A percentile compares a stretch with the other conserved stretches of the same genome.
Conservation (phyloP, 2,797 vertebrate species). For the Todus mexicanus region DNA sequence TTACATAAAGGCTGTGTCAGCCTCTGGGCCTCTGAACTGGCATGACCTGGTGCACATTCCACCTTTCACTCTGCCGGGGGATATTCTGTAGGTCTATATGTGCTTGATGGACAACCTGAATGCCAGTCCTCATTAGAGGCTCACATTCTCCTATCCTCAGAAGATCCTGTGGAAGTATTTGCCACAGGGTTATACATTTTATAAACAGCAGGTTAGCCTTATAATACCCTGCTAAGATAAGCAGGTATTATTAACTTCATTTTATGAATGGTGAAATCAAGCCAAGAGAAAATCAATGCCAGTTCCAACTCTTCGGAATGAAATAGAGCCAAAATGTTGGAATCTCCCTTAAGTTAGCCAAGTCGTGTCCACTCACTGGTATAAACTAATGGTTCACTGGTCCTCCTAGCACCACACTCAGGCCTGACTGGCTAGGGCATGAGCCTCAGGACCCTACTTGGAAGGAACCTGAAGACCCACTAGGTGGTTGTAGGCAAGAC, state of each 20-base stretch:
- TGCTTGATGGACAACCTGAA: neutral
- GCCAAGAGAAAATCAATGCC: neutral
- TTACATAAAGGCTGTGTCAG: neutral
- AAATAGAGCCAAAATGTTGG: neutral
- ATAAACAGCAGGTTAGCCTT: neutral
- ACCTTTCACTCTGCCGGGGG: neutral
- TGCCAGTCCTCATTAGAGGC: neutral
- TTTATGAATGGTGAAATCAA: neutral
- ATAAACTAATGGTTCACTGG: neutral
- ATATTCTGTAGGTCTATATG: accelerated
- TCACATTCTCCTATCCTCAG: neutral
- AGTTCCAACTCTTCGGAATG: neutral
- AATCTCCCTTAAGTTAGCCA: neutral
- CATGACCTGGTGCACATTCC: accelerated
- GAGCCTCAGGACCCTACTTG: neutral
- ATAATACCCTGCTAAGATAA: neutral
- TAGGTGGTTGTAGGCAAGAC: neutral
- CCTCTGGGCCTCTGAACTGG: neutral
- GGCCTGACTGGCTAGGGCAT: neutral
- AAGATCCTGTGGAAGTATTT: neutral
- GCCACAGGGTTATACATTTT: neutral
- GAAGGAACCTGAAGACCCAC: neutral
- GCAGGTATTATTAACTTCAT: neutral
- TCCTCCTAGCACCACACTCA: neutral
- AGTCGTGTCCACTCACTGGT: neutral